phyloP scores from a whole-genome alignment of 2,113 vertebrate species.

The Myiozetetes cayanensis region DNA sequence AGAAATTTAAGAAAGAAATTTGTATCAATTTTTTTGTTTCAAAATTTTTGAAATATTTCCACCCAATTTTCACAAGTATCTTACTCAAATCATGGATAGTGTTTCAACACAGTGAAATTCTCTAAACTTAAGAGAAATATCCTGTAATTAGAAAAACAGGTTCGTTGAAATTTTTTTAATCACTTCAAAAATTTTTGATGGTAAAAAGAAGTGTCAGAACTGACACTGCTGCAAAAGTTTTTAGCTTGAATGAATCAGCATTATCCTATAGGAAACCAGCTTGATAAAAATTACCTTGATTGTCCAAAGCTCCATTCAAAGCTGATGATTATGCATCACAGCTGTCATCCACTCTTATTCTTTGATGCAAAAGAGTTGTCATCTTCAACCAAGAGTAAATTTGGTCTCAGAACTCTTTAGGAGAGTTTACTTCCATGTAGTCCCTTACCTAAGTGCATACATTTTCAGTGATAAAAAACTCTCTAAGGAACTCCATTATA shows the following conservation, averaged over 20 bases:
- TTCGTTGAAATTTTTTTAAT: neutral
- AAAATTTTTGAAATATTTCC: neutral
- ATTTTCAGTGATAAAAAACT: neutral
- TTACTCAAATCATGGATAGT: neutral
- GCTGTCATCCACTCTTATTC: neutral
- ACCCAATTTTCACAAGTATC: neutral
- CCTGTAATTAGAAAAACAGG: neutral
- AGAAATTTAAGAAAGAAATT: neutral
- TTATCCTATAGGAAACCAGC: neutral
- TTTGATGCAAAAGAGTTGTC: neutral
- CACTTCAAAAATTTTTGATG: neutral
- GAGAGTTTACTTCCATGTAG: neutral
- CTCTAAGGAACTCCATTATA: neutral
- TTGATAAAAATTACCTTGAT: neutral
- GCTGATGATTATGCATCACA: neutral
- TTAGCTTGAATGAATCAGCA: neutral
- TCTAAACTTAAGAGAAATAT: neutral
- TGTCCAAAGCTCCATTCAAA: neutral
- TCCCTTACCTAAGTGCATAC: neutral
- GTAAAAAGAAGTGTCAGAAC: neutral
- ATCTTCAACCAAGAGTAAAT: neutral
- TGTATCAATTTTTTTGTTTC: neutral
- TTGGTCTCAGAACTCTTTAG: neutral
- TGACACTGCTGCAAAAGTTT: neutral
- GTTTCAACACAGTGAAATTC: neutral